Conservation (phyloP, 2,888 invertebrate species). For the Apamea anceps region DNA sequence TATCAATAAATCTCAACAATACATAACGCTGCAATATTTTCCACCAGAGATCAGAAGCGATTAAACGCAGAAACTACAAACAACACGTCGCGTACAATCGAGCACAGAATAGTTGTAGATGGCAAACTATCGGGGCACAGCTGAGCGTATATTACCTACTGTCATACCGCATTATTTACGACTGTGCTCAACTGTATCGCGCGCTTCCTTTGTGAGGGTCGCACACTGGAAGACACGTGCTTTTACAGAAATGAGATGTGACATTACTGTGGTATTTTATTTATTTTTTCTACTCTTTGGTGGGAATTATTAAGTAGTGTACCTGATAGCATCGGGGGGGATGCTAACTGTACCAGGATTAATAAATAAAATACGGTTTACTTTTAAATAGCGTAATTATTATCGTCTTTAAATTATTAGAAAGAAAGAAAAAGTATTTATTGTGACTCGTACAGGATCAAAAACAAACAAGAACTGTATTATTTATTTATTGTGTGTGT, state of each 20-base stretch:
- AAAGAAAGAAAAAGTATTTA: too few species aligned
- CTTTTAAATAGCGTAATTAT: too few species aligned
- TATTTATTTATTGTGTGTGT: too few species aligned
- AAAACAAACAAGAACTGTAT: too few species aligned
- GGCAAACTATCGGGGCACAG: constrained; percentile 69
- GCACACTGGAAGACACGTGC: constrained; percentile 47
- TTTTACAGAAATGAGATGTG: constrained; percentile 50
- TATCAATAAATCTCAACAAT: neutral
- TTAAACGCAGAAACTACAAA: constrained; percentile 56
- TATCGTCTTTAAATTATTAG: too few species aligned
- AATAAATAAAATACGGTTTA: too few species aligned
- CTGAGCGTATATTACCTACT: constrained; percentile 72
- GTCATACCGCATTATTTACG: constrained; percentile 77
- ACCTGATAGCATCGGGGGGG: too few species aligned
- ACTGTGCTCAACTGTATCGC: constrained; percentile 67
- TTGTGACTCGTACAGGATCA: too few species aligned
- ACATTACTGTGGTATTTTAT: constrained; percentile 34
- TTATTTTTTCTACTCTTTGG: constrained; percentile 3
- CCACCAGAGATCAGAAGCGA: constrained; percentile 47
- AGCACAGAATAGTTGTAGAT: constrained; percentile 61
- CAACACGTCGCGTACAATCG: constrained; percentile 57
- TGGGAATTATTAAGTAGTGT: neutral
- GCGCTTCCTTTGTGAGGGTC: constrained; percentile 57
- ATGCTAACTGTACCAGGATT: too few species aligned
- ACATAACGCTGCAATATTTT: constrained; percentile 31